phyloP scores from a whole-genome alignment of 30 jellyfish, hydroid and myxozoan species.

The Rhopilema esculentum region DNA sequence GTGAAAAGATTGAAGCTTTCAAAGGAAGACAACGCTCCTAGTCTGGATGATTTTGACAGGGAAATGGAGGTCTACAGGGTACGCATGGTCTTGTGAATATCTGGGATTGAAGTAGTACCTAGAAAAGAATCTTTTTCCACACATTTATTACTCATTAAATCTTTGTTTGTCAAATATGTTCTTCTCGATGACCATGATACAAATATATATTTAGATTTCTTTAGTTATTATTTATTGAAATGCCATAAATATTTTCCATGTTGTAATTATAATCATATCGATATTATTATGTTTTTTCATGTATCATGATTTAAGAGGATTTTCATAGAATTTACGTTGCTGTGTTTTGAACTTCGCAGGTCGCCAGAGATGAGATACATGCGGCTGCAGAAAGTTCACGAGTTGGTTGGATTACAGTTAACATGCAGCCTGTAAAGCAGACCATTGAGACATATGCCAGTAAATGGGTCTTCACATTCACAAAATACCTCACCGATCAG shows the following conservation, averaged over 20 bases:
- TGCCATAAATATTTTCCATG: no score
- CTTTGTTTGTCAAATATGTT: no score
- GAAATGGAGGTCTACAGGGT: conserved; percentile 85
- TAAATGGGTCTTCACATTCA: conserved; percentile 88
- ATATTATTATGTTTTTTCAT: no score
- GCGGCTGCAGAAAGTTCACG: conserved; percentile 34
- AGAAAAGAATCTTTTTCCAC: neutral
- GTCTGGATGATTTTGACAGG: conserved; percentile 81
- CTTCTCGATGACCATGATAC: no score
- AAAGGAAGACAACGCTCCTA: conserved; percentile 74
- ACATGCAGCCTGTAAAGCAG: conserved; percentile 86
- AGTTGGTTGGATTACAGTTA: conserved; percentile 78
- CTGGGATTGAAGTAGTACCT: neutral
- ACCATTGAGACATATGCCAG: conserved; percentile 85
- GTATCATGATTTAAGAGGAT: no score
- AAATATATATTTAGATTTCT: no score
- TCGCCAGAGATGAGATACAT: conserved; percentile 72
- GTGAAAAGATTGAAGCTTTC: conserved; percentile 42
- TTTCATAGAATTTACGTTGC: no score
- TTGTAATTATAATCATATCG: no score
- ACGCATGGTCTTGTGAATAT: neutral
- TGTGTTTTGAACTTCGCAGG: conserved; percentile 25
- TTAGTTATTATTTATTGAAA: no score
- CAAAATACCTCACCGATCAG: conserved; percentile 83
- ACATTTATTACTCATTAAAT: no score